phyloP scores from a whole-genome alignment of 2,797 vertebrate genomes.

The Momotus momota region DNA sequence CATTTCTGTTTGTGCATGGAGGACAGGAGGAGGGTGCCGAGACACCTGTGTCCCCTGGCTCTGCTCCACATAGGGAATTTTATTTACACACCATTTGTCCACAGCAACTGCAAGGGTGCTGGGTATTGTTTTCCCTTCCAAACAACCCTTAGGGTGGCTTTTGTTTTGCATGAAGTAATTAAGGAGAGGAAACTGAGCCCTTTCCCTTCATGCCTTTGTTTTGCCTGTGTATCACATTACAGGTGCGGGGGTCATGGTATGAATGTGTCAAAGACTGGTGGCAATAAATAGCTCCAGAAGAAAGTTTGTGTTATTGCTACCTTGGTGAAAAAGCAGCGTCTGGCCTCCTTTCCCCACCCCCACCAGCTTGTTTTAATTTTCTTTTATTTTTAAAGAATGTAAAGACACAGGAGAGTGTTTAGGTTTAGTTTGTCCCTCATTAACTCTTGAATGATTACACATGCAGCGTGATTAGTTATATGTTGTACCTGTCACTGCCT shows the following conservation, averaged over 20 bases:
- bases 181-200: constrained; percentile 61
- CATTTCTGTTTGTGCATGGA: background rate
- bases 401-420: constrained; percentile 29
- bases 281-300: constrained; percentile 52
- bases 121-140: constrained; percentile 33
- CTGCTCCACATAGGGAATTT: background rate
- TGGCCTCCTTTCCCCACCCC: background rate
- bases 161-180: constrained; percentile 49
- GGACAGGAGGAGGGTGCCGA: background rate
- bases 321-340: background rate
- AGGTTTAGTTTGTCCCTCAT: constrained; percentile 67
- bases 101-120: background rate
- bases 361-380: background rate
- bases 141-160: background rate
- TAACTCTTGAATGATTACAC: constrained; percentile 66
- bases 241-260: constrained; percentile 27
- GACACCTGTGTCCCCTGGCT: background rate
- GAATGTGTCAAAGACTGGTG: background rate
- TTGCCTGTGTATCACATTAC: constrained; percentile 49
- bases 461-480: constrained; percentile 46
- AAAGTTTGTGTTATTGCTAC: constrained; percentile 8
- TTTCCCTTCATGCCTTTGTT: constrained; percentile 63
- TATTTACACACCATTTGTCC: background rate
- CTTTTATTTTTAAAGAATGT: background rate
- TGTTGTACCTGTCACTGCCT: constrained; percentile 51